A percentile compares a stretch with the other conserved stretches of the same genome.
Evolutionary conservation across 2,113 vertebrate species (phyloP).

Genomic region (Rutilus rutilus): DNA sequence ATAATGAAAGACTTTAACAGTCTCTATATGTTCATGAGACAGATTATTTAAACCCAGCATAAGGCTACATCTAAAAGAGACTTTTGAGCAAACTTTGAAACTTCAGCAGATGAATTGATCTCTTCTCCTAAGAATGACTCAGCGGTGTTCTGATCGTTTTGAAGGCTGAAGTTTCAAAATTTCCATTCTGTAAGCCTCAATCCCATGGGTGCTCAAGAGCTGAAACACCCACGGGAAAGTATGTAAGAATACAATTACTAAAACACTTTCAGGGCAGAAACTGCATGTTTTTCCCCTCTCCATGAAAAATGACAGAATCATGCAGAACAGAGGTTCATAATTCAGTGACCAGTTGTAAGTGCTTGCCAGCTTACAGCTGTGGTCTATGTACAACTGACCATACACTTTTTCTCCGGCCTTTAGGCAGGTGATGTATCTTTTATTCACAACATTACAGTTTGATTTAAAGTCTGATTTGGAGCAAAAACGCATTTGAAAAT

Average conservation of each 20-base stretch:
- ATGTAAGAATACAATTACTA: constrained; percentile 7
- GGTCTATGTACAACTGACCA: neutral
- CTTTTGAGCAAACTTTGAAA: constrained; percentile 52
- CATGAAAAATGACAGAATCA: neutral
- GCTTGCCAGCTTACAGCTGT: neutral
- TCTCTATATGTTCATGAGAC: constrained; percentile 58
- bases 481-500: neutral
- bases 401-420: neutral
- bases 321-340: constrained; percentile 14
- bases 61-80: constrained; percentile 17
- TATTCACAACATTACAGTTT: constrained; percentile 1
- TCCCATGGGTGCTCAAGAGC: constrained; percentile 12
- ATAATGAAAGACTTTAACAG: constrained; percentile 42
- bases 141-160: neutral
- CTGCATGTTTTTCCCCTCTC: neutral
- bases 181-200: neutral
- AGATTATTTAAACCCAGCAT: constrained; percentile 13
- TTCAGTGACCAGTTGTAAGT: neutral
- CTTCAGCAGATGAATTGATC: constrained; percentile 31
- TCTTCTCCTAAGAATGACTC: constrained; percentile 35
- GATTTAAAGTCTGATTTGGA: neutral
- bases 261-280: constrained; percentile 4
- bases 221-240: constrained; percentile 23
- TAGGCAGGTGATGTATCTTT: neutral
- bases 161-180: neutral